Conservation (phyloP, 2,797 vertebrate species). For the Esox lucius region DNA sequence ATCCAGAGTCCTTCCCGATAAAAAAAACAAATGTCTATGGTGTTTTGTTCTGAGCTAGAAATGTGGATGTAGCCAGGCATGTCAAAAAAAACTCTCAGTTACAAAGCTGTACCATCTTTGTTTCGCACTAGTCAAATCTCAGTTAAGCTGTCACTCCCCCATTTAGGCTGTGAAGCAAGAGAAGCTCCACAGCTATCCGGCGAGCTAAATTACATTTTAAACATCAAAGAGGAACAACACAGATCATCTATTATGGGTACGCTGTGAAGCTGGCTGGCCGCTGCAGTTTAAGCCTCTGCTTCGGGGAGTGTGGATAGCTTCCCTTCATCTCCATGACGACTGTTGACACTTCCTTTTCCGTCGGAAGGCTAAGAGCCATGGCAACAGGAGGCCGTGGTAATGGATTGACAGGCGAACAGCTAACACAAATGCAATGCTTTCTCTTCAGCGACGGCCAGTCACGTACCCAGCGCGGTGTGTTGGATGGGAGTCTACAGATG, state of each 20-base stretch:
- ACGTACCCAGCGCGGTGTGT: not conserved
- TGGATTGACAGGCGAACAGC: not conserved
- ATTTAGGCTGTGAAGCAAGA: slow-evolving; percentile 2
- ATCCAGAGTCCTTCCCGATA: too few species aligned
- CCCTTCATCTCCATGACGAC: not conserved
- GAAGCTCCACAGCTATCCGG: not conserved
- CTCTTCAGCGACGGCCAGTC: not conserved
- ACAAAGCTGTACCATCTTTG: not conserved
- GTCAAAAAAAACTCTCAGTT: not conserved
- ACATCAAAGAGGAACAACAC: slow-evolving; percentile 5
- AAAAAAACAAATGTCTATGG: too few species aligned
- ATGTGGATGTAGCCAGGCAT: too few species aligned
- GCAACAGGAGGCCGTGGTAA: not conserved
- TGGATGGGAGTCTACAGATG: not conserved
- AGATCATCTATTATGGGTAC: not conserved
- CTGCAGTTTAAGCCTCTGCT: not conserved
- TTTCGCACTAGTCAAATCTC: not conserved
- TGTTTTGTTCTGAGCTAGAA: too few species aligned
- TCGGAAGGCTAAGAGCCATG: not conserved
- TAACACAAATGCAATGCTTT: not conserved
- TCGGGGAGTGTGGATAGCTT: not conserved
- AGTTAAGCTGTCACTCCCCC: not conserved
- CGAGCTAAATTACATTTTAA: slow-evolving; percentile 8
- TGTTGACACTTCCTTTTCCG: slow-evolving; percentile 1
- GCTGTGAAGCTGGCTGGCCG: not conserved